phyloP scores from a whole-genome alignment of 2,888 invertebrate genomes.

The Protophormia terraenovae region DNA sequence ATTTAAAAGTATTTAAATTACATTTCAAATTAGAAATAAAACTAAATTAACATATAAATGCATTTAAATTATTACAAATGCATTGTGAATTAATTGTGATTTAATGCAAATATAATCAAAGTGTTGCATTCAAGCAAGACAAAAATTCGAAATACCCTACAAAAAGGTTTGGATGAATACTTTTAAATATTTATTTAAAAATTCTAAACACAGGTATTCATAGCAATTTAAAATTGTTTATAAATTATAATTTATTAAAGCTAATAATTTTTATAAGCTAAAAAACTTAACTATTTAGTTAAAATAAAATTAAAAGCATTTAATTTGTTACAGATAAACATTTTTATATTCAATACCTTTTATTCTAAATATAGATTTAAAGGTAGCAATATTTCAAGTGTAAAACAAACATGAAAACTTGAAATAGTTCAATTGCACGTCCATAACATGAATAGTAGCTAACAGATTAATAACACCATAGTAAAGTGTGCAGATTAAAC shows the following conservation, averaged over 20 bases:
- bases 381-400: background rate
- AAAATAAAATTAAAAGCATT: background rate
- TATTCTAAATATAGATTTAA: background rate
- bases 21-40: conserved; percentile 24
- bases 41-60: conserved; percentile 42
- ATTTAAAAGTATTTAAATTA: conserved; percentile 18
- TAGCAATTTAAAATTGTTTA: too few relatives aligned
- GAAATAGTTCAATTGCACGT: background rate
- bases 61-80: conserved; percentile 47
- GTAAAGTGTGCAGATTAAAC: background rate
- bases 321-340: background rate
- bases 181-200: too few relatives aligned
- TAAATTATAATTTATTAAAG: too few relatives aligned
- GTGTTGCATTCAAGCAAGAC: background rate
- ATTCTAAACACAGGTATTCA: too few relatives aligned
- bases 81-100: conserved; percentile 38
- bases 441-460: background rate
- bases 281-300: too few relatives aligned
- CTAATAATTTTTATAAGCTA: too few relatives aligned
- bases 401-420: background rate
- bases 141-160: background rate
- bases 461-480: background rate
- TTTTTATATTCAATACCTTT: background rate
- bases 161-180: too few relatives aligned
- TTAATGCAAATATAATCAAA: conserved; percentile 27